Base-by-base conservation (phyloP, 2,113 vertebrate species). In the Brachirus orientalis region DNA sequence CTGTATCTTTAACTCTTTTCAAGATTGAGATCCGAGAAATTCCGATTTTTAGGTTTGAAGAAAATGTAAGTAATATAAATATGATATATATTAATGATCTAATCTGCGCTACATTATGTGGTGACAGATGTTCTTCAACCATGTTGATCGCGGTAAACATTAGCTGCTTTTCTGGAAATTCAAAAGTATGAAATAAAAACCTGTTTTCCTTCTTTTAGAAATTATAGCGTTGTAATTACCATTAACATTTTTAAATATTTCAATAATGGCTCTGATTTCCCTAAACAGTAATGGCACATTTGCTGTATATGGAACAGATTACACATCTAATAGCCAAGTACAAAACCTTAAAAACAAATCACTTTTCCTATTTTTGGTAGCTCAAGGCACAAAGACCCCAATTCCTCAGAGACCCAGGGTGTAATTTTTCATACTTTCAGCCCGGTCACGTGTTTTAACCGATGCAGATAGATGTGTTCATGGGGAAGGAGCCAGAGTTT, bases 271-370 rank as follows among this genome's bases (percentile, higher is more conserved):
- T 56, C 22, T 28, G 28, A 28, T 50, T 58, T 41, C 51, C 36
- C 40, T 11, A 46, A 66, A 44, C 18, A n/a, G 18, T 38, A 18
- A 53, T 44, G 1, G 9, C 3, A 12, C 7, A 53, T 53, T 80
- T 43, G 16, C 48, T 35, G 14, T 40, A 50, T 67, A 59, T 45
- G 10, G 20, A 62, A 66, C 54, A 59, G 46, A 63, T 47, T 52
- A 16, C 13, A 28, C 45, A 14, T 51, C 53, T 75, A 8, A 36
- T 19, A 59, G 46, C 75, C 48, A 71, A 63, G 58, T 59, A 20
- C 22, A 12, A 62, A 37, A 28, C 28, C 28, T 28, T 28, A 28
- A 28, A 28, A 28, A 28, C 6, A 3, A n/a, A 37, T 1, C 12
- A 17, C 5, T 38, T 63, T 73, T 41, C 10, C 7, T 1, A 37